phyloP scores from a whole-genome alignment of 2,888 invertebrate species.

The Latheticus oryzae region DNA sequence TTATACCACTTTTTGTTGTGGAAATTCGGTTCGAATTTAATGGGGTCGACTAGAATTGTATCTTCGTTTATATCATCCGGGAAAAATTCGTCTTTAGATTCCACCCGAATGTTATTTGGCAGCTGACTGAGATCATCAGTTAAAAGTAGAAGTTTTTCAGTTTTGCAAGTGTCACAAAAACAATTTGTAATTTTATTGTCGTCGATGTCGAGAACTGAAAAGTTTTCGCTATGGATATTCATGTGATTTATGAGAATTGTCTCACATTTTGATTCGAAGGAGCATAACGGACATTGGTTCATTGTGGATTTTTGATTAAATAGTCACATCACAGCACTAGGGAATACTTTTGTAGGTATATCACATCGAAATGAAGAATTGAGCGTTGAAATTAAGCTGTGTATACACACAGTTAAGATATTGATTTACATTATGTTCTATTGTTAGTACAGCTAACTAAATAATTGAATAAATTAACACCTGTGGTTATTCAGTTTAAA shows the following conservation, averaged over 20 bases:
- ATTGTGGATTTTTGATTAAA: not conserved
- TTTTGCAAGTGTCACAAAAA: conserved; percentile 4
- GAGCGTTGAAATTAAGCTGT: no score
- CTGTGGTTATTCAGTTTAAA: no score
- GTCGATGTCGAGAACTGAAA: not conserved
- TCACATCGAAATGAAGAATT: no score
- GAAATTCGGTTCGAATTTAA: conserved; percentile 8
- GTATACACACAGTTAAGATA: no score
- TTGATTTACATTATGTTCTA: no score
- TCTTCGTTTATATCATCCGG: conserved; percentile 8
- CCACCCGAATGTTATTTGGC: not conserved
- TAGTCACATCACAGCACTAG: no score
- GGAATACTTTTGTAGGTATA: no score
- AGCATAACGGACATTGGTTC: not conserved
- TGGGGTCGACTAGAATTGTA: conserved; percentile 12
- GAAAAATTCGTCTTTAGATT: conserved; percentile 7
- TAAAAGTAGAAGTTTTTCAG: not conserved
- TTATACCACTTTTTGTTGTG: conserved; percentile 7
- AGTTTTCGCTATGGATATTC: conserved; percentile 3
- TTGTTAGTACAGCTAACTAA: no score
- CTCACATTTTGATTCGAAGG: conserved; percentile 17
- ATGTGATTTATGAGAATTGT: conserved; percentile 14
- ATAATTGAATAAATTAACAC: no score
- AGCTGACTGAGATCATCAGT: not conserved
- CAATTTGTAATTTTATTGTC: conserved; percentile 5